Base-by-base conservation (phyloP, 2,113 vertebrate species). In the Acanthisitta chloris region DNA sequence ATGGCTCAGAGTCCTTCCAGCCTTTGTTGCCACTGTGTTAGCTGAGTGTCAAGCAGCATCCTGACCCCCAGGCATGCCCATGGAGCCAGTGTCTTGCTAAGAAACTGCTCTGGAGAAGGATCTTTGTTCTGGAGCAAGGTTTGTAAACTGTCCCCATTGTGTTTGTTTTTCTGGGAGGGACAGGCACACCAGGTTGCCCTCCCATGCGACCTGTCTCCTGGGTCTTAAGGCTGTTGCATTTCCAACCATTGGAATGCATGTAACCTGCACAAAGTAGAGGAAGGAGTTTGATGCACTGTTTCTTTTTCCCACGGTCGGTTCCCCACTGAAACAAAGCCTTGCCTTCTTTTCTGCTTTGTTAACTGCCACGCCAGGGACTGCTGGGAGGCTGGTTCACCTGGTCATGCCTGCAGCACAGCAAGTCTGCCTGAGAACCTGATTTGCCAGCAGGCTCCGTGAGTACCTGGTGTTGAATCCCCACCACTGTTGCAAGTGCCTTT, bases 11-110 rank as follows among this genome's bases (percentile, higher is more conserved):
- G 55, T 7, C 23, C 13, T 29, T 71, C 20, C 0, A 4, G 26
- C n/a, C 12, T 70, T 83, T 0, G 0, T 8, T 72, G 57, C 62
- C 1, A 62, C 42, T 67, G 20, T 51, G 25, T 74, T 74, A 82
- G 10, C n/a, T 0, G 0, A 54, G 45, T 10, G 9, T 5, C 24
- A 24, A 69, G 17, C 36, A 70, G 24, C 55, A 45, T 40, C 45
- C 48, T 15, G 38, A n/a, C 4, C 20, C n/a, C 14, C 4, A 10
- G n/a, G 10, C 10, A 21, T 65, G 72, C 8, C 31, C 0, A 1
- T 0, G 0, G 36, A 78, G 49, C 40, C 10, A 6, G 6, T 24
- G 31, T 79, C 46, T 42, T 40, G 14, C 65, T 90, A 4, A 1
- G 3, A 70, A 81, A 69, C 20, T 2, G 1, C 12, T 82, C 23